Base-by-base conservation (phyloP, 2,113 vertebrate species). In the Bettongia penicillata region DNA sequence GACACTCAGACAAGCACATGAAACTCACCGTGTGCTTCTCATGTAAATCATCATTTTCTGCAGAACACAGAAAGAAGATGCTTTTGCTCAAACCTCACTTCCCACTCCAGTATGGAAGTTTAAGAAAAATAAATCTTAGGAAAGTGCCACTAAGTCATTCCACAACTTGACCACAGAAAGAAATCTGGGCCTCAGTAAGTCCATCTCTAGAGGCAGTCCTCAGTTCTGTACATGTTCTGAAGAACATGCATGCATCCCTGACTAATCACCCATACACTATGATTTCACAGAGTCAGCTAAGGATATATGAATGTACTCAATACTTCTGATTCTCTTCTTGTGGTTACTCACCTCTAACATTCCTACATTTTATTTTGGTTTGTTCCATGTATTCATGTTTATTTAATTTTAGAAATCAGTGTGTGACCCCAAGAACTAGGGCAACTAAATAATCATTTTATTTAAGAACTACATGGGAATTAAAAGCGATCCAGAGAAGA, bases 401-500 rank as follows among this genome's bases (percentile, higher is more conserved):
- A 37, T 68, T 90, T 22, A 48, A 8, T 53, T 68, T 91, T 53
- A 2, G 31, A 91, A 55, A 93, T 95, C 19, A 93, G 57, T n/a
- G 51, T 19, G 47, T 94, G 23, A 55, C 25, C 51, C 91, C 25
- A 26, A 95, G 37, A 24, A 0, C 12, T 91, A 94, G 51, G 12
- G 16, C 1, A 93, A 3, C 47, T 68, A 14, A 91, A 90, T 92
- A 92, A 84, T 2, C 19, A 90, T 9, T 14, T 95, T 51, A 49
- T 61, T 95, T 94, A 93, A 61, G 92, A 95, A 97, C 9, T 24
- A 47, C 23, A 25, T 14, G 51, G 6, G 31, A 95, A 7, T 93
- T 94, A 10, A 2, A 50, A 0, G 3, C 57, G 3, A 77, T 25
- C 23, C 43, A 57, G 84, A 51, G 16, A 91, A 47, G 43, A 90